These are phyloP conservation scores for Tapirus terrestris DNA, from an alignment of 2,113 vertebrate species.

Conservation along the genomic window DNA sequence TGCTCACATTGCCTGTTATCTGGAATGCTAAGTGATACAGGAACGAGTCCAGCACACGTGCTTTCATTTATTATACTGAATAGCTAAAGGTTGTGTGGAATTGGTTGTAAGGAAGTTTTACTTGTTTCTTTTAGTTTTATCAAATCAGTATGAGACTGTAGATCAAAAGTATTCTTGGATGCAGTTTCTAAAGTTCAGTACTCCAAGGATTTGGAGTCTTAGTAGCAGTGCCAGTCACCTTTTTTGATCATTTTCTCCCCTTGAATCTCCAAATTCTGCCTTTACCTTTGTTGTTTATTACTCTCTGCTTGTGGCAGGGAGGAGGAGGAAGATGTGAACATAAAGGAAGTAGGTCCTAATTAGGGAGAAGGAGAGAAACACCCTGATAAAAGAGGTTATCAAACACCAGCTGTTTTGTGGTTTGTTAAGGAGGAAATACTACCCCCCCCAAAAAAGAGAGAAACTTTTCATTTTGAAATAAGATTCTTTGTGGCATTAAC, in stretches of 20 bases:
- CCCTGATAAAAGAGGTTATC: slow-evolving; percentile 28
- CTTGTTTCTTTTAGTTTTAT: slow-evolving; percentile 28
- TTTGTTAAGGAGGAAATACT: slow-evolving; percentile 63
- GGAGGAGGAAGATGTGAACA: slow-evolving; percentile 37
- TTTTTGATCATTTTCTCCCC: neutral
- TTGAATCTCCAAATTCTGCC: neutral
- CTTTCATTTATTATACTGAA: neutral
- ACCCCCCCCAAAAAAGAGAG: neutral
- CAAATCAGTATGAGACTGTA: neutral
- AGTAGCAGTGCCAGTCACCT: neutral
- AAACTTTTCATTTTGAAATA: slow-evolving; percentile 47
- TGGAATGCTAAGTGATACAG: neutral
- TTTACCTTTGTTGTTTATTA: slow-evolving; percentile 43
- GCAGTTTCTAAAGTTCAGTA: neutral
- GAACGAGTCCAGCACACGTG: neutral
- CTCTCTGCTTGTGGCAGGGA: slow-evolving; percentile 26
- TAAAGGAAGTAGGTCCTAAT: slow-evolving; percentile 60
- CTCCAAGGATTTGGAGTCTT: neutral
- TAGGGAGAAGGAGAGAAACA: slow-evolving; percentile 1
- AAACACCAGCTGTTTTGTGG: slow-evolving; percentile 54
- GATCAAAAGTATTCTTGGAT: neutral
- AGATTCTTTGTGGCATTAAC: slow-evolving; percentile 49
- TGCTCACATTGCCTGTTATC: neutral
- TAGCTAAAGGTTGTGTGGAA: neutral
- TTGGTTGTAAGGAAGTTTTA: slow-evolving; percentile 6